Evolutionary conservation across 2,113 vertebrate species (phyloP).

Genomic region (Marcusenius ussheri): DNA sequence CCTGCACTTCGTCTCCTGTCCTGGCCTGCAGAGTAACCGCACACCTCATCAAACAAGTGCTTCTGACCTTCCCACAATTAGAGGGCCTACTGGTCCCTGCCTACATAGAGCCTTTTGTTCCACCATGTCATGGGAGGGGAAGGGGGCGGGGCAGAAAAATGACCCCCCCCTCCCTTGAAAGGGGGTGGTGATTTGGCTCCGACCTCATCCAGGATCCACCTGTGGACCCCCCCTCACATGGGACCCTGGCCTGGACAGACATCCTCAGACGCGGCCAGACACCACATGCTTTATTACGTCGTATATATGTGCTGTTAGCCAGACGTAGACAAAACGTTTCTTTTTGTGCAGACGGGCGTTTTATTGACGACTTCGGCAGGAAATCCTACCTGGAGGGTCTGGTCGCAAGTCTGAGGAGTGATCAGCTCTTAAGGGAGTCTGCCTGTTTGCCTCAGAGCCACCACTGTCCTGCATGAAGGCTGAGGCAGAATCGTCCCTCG

Average conservation of each 20-base stretch:
- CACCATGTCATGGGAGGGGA: conserved; percentile 20
- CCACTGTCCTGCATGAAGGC: not conserved
- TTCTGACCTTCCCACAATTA: not conserved
- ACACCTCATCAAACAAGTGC: conserved; percentile 20
- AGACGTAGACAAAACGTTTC: not conserved
- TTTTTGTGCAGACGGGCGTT: not conserved
- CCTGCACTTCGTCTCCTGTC: not conserved
- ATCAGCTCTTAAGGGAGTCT: not conserved
- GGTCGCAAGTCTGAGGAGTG: not conserved
- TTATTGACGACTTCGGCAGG: not conserved
- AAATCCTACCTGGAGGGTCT: not conserved
- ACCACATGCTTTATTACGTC: not conserved
- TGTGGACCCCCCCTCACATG: conserved; percentile 17
- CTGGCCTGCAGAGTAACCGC: conserved; percentile 6
- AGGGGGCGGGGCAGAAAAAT: conserved; percentile 25
- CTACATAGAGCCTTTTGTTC: conserved; percentile 7
- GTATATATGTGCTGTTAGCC: not conserved
- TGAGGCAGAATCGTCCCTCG: not conserved
- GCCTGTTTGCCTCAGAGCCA: not conserved
- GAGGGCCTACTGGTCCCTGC: not conserved
- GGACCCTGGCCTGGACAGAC: not conserved
- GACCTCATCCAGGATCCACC: conserved; percentile 41
- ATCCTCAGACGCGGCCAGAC: not conserved
- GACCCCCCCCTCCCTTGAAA: conserved; percentile 37
- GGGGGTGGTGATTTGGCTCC: not conserved